These are phyloP conservation scores for Ariolimax columbianus DNA, from an alignment of 2,888 invertebrate species.

Conservation along the genomic window DNA sequence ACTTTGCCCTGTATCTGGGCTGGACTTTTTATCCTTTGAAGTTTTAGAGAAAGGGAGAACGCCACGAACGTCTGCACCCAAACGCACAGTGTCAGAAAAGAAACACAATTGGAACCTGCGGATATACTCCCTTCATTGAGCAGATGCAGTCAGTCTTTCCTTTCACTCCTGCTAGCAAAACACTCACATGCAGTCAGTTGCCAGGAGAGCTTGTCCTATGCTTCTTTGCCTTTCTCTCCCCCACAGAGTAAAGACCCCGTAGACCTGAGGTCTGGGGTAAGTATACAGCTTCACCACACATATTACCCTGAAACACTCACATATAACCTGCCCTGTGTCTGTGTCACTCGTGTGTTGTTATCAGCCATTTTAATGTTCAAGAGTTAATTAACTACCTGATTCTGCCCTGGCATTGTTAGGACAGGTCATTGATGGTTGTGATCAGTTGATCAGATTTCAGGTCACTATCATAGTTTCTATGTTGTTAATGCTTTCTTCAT, in stretches of 20 bases:
- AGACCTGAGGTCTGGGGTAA: conserved; percentile 6
- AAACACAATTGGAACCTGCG: background rate
- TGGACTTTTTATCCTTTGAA: too few relatives aligned
- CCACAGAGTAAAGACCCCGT: conserved; percentile 2
- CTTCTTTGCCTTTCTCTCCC: background rate
- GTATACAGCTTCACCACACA: background rate
- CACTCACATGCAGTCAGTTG: conserved; percentile 3
- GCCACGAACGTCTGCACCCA: too few relatives aligned
- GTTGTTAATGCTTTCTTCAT: too few relatives aligned
- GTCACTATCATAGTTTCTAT: too few relatives aligned
- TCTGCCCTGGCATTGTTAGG: too few relatives aligned
- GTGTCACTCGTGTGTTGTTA: background rate
- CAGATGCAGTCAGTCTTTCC: conserved; percentile 1
- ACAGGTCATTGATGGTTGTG: too few relatives aligned
- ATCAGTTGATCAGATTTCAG: too few relatives aligned
- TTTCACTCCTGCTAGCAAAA: background rate
- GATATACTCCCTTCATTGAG: background rate
- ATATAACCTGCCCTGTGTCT: background rate
- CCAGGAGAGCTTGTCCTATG: background rate
- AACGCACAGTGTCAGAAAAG: background rate
- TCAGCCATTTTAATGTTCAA: too few relatives aligned
- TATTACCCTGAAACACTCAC: background rate
- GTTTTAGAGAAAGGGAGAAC: too few relatives aligned
- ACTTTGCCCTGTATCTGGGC: too few relatives aligned
- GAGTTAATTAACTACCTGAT: too few relatives aligned